phyloP scores from a whole-genome alignment of 2,888 invertebrate genomes.

The Schizaphis graminum region DNA sequence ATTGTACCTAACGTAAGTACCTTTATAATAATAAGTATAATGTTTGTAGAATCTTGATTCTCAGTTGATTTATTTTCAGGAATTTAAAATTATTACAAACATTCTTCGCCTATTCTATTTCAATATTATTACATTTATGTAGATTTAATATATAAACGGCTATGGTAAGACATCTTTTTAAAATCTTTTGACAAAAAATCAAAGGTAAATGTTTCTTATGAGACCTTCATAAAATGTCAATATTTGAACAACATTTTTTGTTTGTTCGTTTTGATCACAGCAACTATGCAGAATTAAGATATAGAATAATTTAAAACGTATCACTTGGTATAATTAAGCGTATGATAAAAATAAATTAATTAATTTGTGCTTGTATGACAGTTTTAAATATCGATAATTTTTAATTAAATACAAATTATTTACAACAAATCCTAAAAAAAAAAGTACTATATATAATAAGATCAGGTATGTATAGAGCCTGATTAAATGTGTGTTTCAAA shows the following conservation, averaged over 20 bases:
- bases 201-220: neutral
- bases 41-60: neutral
- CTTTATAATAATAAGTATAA: neutral
- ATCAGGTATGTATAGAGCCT: neutral
- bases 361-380: neutral
- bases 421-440: neutral
- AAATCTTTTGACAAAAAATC: conserved; percentile 2
- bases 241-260: neutral
- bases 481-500: neutral
- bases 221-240: neutral
- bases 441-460: neutral
- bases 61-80: conserved; percentile 21
- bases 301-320: neutral
- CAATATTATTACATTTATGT: neutral
- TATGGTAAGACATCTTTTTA: neutral
- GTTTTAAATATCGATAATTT: neutral
- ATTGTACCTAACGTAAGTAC: neutral
- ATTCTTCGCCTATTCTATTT: neutral
- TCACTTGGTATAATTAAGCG: neutral
- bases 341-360: neutral
- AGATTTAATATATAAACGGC: neutral
- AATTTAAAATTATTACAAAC: conserved; percentile 7
- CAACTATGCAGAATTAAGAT: neutral
- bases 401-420: neutral
- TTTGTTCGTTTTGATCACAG: neutral